These are phyloP conservation scores for Holacanthus passer DNA, from an alignment of 2,113 vertebrate genomes.

Conservation along the genomic window DNA sequence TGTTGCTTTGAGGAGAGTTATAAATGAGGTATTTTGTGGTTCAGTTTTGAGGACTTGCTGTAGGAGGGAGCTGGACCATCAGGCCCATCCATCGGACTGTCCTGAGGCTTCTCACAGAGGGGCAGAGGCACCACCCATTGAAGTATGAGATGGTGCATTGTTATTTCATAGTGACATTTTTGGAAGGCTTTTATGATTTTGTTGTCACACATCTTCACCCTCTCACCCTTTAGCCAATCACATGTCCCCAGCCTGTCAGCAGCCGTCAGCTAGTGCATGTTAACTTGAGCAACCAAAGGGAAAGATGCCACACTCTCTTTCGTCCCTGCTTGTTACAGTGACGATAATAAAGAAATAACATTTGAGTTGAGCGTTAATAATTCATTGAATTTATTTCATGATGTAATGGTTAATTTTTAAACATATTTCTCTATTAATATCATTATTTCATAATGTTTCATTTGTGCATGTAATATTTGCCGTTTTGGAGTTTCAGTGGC, in stretches of 20 bases:
- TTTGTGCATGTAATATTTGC: constrained; percentile 51
- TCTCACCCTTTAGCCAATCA: not conserved
- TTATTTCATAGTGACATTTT: not conserved
- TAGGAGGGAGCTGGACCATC: not conserved
- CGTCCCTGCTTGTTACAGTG: not conserved
- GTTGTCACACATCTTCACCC: not conserved
- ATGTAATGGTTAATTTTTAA: constrained; percentile 33
- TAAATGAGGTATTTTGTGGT: not conserved
- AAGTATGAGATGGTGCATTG: not conserved
- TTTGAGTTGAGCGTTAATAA: constrained; percentile 36
- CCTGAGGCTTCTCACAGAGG: not conserved
- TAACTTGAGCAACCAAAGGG: not conserved
- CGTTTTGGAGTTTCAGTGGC: constrained; percentile 25
- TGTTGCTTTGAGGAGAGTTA: too few species aligned
- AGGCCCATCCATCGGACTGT: not conserved
- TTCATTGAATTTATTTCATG: constrained; percentile 33
- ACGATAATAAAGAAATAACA: constrained; percentile 36
- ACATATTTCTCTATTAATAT: constrained; percentile 34
- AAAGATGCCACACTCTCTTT: not conserved
- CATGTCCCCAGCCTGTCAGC: not conserved
- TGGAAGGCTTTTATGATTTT: not conserved
- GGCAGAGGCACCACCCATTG: not conserved
- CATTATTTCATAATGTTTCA: constrained; percentile 42
- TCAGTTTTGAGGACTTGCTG: not conserved
- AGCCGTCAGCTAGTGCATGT: not conserved